Conservation (phyloP, 2,113 vertebrate genomes). For the Sigmodon hispidus region DNA sequence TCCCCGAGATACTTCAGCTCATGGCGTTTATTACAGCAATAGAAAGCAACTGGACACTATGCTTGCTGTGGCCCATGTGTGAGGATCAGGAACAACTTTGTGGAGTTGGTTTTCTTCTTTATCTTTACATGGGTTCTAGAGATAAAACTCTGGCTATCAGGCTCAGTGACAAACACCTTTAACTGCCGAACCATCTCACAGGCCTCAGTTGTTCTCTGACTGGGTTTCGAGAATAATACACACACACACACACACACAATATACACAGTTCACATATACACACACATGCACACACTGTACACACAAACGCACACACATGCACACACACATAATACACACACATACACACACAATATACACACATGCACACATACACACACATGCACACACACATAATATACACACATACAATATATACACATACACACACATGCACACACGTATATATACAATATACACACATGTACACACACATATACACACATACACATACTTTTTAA, state of each 20-base stretch:
- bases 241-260: background rate
- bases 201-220: background rate
- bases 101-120: background rate
- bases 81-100: too few species aligned
- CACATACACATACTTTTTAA: background rate
- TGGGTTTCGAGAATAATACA: background rate
- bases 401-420: background rate
- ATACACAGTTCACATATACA: background rate
- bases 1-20: background rate
- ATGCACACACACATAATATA: background rate
- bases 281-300: too few species aligned
- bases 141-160: background rate
- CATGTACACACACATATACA: background rate
- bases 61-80: background rate
- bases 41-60: background rate
- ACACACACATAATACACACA: background rate
- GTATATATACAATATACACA: background rate
- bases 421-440: background rate
- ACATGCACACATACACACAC: background rate
- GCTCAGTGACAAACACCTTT: too few species aligned
- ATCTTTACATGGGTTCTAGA: background rate
- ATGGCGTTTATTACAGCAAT: background rate
- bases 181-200: background rate
- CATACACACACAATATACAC: background rate
- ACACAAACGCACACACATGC: background rate